Base-by-base conservation (phyloP, 2,888 invertebrate genomes). In the Drosophila melanosoma region DNA sequence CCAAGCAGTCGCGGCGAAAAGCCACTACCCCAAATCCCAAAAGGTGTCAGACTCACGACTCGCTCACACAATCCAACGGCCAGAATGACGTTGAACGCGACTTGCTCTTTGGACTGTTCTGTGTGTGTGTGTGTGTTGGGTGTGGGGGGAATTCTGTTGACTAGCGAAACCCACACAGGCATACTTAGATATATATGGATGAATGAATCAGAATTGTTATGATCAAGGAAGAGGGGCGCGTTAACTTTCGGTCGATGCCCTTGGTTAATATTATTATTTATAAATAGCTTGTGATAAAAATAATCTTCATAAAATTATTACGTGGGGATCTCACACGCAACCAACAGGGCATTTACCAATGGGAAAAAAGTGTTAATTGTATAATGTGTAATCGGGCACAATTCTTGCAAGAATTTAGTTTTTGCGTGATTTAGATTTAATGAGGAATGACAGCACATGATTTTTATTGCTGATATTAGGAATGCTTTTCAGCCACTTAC, bases 91-190 rank as follows among this genome's bases (percentile, higher is more conserved):
- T 72, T 51, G 72, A 56, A 64, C 12, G 6, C 56, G 36, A 8
- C n/a, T 49, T 26, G 67, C 60, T 60, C 73, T 67, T 73, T 77
- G 62, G 8, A 72, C 71, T 40, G 29, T 29, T 29, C 6, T 29
- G 5, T 12, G 23, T 48, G 56, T 15, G 29, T 20, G 7, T 45
- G 45, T 45, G 20, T 20, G 1, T 45, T 20, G 45, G 7, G 45
- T 20, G 12, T 1, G 26, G 61, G 11, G 40, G 52, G 49, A 56
- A 35, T 51, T 42, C 26, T 40, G 42, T 40, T 56, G 53, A 53
- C 15, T 40, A 20, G 42, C 5, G 6, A 58, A 32, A 15, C 0
- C 1, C 15, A 3, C 45, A 45, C 45, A 45, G 7, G 20, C 15
- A 45, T 7, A 45, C 12, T 20, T 45, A 20, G 12, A 15, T 20